A percentile compares a stretch with the other conserved stretches of the same genome.
These are phyloP conservation scores for Plagiodera versicolora DNA, from an alignment of 2,888 invertebrate species.

Conservation along the genomic window DNA sequence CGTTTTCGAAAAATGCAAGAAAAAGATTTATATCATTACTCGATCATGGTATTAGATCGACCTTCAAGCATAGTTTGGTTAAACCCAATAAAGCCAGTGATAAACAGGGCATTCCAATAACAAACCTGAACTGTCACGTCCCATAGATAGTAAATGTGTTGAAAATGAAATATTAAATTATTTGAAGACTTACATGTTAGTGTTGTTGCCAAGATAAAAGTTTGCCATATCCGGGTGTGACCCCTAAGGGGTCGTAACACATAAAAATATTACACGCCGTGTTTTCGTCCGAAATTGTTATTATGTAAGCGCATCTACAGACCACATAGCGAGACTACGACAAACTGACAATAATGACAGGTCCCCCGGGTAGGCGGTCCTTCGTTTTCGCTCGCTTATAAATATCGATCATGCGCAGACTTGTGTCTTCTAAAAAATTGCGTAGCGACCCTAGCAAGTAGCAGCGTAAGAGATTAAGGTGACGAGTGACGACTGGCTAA, in stretches of 20 bases:
- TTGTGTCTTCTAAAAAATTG: background rate
- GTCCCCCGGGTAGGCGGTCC: background rate
- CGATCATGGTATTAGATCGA: too few relatives aligned
- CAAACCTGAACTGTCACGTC: too few relatives aligned
- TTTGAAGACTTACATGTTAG: constrained; percentile 31
- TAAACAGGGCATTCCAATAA: too few relatives aligned
- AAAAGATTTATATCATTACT: too few relatives aligned
- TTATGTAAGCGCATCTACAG: constrained; percentile 13
- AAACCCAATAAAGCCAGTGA: too few relatives aligned
- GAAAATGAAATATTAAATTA: too few relatives aligned
- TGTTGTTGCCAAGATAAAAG: constrained; percentile 41
- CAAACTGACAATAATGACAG: constrained; percentile 24
- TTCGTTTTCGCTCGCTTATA: constrained; percentile 1
- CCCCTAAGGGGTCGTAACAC: constrained; percentile 46
- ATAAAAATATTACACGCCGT: constrained; percentile 44
- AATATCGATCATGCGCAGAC: constrained; percentile 9
- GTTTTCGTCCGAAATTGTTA: constrained; percentile 32
- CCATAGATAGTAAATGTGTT: too few relatives aligned
- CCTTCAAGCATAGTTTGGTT: too few relatives aligned
- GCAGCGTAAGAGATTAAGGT: background rate
- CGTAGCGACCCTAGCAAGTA: background rate
- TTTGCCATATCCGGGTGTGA: constrained; percentile 49
- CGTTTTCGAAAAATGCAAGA: too few relatives aligned
- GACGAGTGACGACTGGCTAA: too few relatives aligned
- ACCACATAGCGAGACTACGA: constrained; percentile 14